These are phyloP conservation scores for Chionodraco myersi DNA, from an alignment of 2,113 vertebrate species.

Conservation along the genomic window DNA sequence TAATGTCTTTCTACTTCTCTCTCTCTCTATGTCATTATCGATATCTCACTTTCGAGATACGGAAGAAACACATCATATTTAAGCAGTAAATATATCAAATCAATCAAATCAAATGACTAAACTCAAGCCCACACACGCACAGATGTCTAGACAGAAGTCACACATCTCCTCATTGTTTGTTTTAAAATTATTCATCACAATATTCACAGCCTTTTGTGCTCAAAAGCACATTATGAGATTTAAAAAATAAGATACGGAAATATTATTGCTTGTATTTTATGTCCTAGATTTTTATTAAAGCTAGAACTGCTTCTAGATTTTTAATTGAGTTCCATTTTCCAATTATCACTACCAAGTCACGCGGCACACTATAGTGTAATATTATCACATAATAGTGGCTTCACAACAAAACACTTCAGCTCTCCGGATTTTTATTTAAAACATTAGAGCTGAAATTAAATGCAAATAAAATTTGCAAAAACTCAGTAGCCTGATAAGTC, in stretches of 20 bases:
- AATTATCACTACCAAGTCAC: background rate
- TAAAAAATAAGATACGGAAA: background rate
- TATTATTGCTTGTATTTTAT: background rate
- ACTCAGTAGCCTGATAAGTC: background rate
- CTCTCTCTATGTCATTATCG: background rate
- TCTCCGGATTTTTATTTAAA: constrained; percentile 80
- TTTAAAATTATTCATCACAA: constrained; percentile 2
- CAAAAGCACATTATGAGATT: background rate
- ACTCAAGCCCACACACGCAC: background rate
- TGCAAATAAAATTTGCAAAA: background rate
- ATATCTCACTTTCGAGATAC: constrained; percentile 7
- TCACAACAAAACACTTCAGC: constrained; percentile 59
- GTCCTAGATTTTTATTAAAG: background rate
- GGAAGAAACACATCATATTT: constrained; percentile 6
- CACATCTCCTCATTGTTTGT: background rate
- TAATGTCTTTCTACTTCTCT: background rate
- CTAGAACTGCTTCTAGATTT: background rate
- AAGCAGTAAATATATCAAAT: constrained; percentile 35
- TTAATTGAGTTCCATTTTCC: background rate
- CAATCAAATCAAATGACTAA: constrained; percentile 7
- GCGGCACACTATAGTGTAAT: background rate
- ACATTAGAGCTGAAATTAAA: background rate
- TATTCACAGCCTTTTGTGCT: background rate
- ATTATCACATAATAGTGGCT: background rate
- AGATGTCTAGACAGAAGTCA: constrained; percentile 14